Percentiles rank a stretch among this genome's conserved stretches.
phyloP scores from a whole-genome alignment of 2,113 vertebrate species.

The Nothocercus nigrocapillus region DNA sequence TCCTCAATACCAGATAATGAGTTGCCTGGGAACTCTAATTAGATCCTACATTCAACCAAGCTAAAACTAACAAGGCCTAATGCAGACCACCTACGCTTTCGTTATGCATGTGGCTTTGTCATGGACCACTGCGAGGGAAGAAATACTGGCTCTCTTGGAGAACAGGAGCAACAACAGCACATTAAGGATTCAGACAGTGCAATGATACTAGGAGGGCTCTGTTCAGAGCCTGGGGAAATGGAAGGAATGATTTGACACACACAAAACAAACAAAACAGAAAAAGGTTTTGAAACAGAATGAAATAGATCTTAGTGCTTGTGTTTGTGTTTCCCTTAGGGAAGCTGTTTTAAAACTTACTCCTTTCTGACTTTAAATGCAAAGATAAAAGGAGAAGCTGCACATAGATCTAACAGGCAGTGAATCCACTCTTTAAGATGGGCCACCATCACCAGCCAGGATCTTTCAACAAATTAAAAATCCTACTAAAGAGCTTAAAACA shows the following conservation, averaged over 20 bases:
- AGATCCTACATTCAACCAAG: not conserved
- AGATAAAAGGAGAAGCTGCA: slow-evolving; percentile 28
- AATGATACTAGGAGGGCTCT: not conserved
- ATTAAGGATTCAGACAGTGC: not conserved
- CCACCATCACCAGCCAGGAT: not conserved
- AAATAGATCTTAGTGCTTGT: slow-evolving; percentile 28
- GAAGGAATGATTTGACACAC: slow-evolving; percentile 32
- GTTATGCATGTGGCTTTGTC: not conserved
- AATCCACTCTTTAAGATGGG: not conserved
- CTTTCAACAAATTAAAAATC: slow-evolving; percentile 1
- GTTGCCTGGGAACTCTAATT: not conserved
- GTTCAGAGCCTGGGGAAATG: not conserved
- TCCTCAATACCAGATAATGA: not conserved
- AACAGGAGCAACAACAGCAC: not conserved
- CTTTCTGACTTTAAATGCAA: not conserved
- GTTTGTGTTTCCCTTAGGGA: not conserved
- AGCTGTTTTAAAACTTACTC: not conserved
- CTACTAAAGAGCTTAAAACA: not conserved
- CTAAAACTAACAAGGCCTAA: not conserved
- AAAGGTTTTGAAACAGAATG: slow-evolving; percentile 44
- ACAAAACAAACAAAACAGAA: slow-evolving; percentile 52
- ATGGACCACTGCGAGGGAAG: not conserved
- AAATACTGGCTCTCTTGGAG: not conserved
- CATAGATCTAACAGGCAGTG: not conserved
- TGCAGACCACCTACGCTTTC: not conserved